These are phyloP conservation scores for Palythoa grandis DNA, from an alignment of 92 coral and sea anemone genomes.

Conservation along the genomic window DNA sequence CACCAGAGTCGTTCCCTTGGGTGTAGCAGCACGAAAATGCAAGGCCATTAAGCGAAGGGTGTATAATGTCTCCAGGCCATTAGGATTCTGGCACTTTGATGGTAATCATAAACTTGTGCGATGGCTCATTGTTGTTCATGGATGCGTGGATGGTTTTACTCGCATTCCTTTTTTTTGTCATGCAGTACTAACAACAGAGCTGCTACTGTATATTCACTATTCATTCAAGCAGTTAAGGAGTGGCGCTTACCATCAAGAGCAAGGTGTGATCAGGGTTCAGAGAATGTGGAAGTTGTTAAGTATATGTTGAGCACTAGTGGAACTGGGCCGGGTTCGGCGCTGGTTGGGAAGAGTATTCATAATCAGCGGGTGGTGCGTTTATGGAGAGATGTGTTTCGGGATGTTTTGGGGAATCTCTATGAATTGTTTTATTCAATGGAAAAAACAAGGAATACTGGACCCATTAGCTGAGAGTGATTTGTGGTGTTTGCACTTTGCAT, in stretches of 20 bases:
- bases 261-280: slow-evolving; percentile 48
- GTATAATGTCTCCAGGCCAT: too few species aligned
- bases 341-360: slow-evolving; percentile 49
- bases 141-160: too few species aligned
- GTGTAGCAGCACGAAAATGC: too few species aligned
- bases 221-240: slow-evolving; percentile 48
- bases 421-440: slow-evolving; percentile 56
- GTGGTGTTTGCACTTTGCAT: slow-evolving; percentile 58
- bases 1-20: too few species aligned
- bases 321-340: slow-evolving; percentile 38
- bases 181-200: too few species aligned
- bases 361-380: slow-evolving; percentile 45
- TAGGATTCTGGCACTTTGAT: too few species aligned
- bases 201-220: slow-evolving; percentile 45
- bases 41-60: too few species aligned
- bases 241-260: slow-evolving; percentile 52
- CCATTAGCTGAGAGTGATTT: slow-evolving; percentile 56
- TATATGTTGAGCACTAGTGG: slow-evolving; percentile 40
- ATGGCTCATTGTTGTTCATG: too few species aligned
- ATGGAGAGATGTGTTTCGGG: slow-evolving; percentile 61
- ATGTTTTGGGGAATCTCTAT: slow-evolving; percentile 53
- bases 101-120: too few species aligned
- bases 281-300: slow-evolving; percentile 49
- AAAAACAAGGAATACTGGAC: slow-evolving; percentile 53
- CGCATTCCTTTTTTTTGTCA: too few species aligned